These are phyloP conservation scores for Glandiceps talaboti DNA, from an alignment of 53 echinoderm and acorn worm species.

Conservation along the genomic window DNA sequence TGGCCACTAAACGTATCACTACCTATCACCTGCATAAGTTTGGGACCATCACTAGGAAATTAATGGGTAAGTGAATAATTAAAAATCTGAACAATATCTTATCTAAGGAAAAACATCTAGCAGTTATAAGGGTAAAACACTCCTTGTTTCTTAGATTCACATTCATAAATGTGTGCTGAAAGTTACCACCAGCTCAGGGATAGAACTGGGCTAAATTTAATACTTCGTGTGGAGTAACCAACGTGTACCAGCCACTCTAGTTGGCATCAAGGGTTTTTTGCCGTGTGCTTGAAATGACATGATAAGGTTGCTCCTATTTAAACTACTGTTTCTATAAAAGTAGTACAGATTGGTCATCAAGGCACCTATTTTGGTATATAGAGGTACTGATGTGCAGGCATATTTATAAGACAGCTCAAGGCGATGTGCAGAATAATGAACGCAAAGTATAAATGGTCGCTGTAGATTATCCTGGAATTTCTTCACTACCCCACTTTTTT, in stretches of 20 bases:
- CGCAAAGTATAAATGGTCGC: slow-evolving; percentile 7
- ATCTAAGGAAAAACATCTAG: too few species aligned
- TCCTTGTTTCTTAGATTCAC: too few species aligned
- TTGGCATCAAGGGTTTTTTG: slow-evolving; percentile 9
- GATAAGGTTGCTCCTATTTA: slow-evolving; percentile 21
- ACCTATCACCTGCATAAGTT: too few species aligned
- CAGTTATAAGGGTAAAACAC: too few species aligned
- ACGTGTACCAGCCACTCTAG: slow-evolving; percentile 26
- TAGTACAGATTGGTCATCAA: slow-evolving; percentile 10
- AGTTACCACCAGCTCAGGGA: too few species aligned
- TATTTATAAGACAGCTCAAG: slow-evolving; percentile 18
- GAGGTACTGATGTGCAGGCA: neutral
- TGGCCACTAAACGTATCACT: too few species aligned
- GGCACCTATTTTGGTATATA: slow-evolving; percentile 8
- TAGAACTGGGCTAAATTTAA: too few species aligned
- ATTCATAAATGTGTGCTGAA: too few species aligned
- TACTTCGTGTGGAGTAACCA: slow-evolving; percentile 32
- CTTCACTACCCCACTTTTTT: neutral
- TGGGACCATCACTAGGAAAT: too few species aligned
- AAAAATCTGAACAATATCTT: too few species aligned
- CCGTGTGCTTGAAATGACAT: neutral
- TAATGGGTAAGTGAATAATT: too few species aligned
- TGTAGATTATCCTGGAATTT: neutral
- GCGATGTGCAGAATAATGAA: slow-evolving; percentile 15
- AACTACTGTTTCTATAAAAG: slow-evolving; percentile 20